Evolutionary conservation across 1,140 invertebrate species (phyloP).

Genomic region (Diuraphis noxia): DNA sequence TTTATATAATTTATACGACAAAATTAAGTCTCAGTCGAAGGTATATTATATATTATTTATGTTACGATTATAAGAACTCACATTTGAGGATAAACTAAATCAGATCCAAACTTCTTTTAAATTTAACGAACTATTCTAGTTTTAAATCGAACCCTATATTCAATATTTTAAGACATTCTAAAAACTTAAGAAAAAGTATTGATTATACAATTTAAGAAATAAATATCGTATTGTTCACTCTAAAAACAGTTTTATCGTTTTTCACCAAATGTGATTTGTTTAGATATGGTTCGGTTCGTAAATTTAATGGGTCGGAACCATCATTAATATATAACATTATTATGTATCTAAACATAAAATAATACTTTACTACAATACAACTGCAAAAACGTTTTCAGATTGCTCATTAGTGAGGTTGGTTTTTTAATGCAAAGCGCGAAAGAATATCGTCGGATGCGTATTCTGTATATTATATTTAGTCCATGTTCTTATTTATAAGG

Average conservation of each 20-base stretch:
- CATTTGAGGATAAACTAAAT: background rate
- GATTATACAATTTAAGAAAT: no score
- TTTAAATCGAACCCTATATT: no score
- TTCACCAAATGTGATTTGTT: no score
- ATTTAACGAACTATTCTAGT: no score
- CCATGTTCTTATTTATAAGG: background rate
- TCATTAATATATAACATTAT: background rate
- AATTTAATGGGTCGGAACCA: background rate
- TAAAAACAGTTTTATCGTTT: background rate
- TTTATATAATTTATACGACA: background rate
- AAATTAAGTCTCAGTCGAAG: background rate
- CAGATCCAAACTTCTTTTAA: no score
- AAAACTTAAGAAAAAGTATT: background rate
- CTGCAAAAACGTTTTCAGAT: background rate
- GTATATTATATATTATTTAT: background rate
- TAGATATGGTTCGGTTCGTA: no score
- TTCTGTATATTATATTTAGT: slow-evolving; percentile 6
- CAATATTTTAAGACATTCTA: no score
- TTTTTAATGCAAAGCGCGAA: background rate
- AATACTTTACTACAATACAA: background rate
- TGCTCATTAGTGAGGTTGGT: background rate
- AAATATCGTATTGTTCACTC: background rate
- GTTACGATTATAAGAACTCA: background rate
- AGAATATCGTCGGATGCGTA: background rate
- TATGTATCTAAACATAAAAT: no score